These are phyloP conservation scores for Drosophila orena DNA, from an alignment of 1,140 invertebrate genomes.

Conservation along the genomic window DNA sequence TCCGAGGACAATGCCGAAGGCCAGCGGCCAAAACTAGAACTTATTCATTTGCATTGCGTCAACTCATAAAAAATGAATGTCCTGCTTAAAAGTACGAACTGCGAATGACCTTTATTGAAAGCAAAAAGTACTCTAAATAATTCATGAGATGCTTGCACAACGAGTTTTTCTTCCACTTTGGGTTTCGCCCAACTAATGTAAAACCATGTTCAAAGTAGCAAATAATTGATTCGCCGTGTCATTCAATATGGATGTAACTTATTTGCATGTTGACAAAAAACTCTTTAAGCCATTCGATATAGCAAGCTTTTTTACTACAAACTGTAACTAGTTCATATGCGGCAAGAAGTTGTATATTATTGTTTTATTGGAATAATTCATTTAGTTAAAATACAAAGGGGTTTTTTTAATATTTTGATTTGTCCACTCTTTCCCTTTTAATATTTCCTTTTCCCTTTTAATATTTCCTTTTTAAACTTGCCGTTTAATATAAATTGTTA, in stretches of 20 bases:
- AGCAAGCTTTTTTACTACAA: too few relatives aligned
- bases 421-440: too few relatives aligned
- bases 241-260: not conserved
- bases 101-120: not conserved
- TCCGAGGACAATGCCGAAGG: slow-evolving; percentile 12
- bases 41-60: slow-evolving; percentile 31
- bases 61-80: slow-evolving; percentile 34
- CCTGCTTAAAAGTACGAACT: slow-evolving; percentile 3
- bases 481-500: too few relatives aligned
- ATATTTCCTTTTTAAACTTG: too few relatives aligned
- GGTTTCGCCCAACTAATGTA: not conserved
- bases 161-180: not conserved
- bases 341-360: too few relatives aligned
- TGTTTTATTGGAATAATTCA: too few relatives aligned
- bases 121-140: not conserved
- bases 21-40: slow-evolving; percentile 11
- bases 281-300: too few relatives aligned
- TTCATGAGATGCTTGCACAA: slow-evolving; percentile 1
- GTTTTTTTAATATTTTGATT: too few relatives aligned
- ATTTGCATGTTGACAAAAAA: not conserved
- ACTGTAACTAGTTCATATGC: too few relatives aligned
- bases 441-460: too few relatives aligned
- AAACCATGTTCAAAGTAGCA: not conserved
- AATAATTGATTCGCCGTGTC: not conserved
- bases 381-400: too few relatives aligned